Evolutionary conservation across 2,888 invertebrate genomes (phyloP), one percentile per base, ranked within the genome.

Genomic region (Pheosia gnoma): DNA sequence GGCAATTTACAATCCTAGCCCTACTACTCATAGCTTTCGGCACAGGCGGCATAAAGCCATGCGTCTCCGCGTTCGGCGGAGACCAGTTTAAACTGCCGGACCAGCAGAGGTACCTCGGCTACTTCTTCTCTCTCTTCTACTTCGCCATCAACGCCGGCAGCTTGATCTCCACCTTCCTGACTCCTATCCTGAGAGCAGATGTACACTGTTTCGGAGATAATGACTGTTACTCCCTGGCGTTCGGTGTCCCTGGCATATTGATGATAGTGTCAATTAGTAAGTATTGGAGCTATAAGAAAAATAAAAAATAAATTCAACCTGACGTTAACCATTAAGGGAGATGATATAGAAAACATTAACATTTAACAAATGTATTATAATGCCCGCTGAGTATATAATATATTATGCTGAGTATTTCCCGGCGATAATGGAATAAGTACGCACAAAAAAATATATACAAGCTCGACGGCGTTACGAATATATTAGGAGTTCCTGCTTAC

Each of bases 31-130:
- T 99, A 76, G 98, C 98, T 0, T 78, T 98, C 11, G 98, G 98
- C 0, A 98, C 98, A 0, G 99, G 99, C 2, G 98, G 98, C 1
- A 99, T 99, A 75, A 99, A 99, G 82, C 98, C 99, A 0, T 99
- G 98, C 81, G 98, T 99, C 0, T 95, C 98, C 0, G 98, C 99
- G 0, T 99, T 99, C 85, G 99, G 99, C 0, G 99, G 98, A 0
- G 99, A 99, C 86, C 99, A 98, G 89, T 98, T 98, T 87, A 94
- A 95, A 57, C 75, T 97, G 57, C 97, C 97, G 0, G 96, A 97
- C 70, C 97, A 98, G 89, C 96, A 96, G 75, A 92, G 91, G 74
- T 96, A 97, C 82, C 91, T 98, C 65, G 96, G 96, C 13, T 95
- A 95, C 65, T 99, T 98, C 91, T 99, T 99, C 91, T 98, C 98